Conservation (phyloP, 2,797 vertebrate species). For the Schizopygopsis pylzovi region DNA sequence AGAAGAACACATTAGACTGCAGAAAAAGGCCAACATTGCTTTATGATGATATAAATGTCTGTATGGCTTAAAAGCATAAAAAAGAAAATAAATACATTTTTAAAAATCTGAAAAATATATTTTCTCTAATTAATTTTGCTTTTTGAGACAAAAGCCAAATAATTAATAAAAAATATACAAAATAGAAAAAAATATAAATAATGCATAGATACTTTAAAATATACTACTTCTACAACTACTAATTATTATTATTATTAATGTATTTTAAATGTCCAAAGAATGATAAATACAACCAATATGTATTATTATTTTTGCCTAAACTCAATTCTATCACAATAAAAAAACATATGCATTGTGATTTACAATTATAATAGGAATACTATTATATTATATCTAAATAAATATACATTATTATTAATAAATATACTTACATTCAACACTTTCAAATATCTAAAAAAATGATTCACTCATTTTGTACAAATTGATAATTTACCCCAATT, state of each 20-base stretch:
- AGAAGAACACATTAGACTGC: background rate
- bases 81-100: background rate
- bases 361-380: background rate
- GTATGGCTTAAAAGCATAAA: background rate
- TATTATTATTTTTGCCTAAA: background rate
- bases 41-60: background rate
- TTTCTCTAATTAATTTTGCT: background rate
- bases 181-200: background rate
- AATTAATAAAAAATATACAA: background rate
- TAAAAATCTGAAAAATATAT: background rate
- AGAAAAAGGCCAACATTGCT: background rate
- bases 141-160: background rate
- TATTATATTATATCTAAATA: background rate
- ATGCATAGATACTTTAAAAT: background rate
- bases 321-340: background rate
- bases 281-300: background rate
- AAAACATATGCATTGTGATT: background rate
- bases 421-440: background rate
- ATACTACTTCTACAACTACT: background rate
- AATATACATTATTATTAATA: background rate
- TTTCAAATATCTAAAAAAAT: background rate
- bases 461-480: background rate
- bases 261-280: background rate
- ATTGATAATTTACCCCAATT: background rate
- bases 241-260: background rate